Base-by-base conservation (phyloP, 1,140 invertebrate genomes). In the Hesperophylax magnus region DNA sequence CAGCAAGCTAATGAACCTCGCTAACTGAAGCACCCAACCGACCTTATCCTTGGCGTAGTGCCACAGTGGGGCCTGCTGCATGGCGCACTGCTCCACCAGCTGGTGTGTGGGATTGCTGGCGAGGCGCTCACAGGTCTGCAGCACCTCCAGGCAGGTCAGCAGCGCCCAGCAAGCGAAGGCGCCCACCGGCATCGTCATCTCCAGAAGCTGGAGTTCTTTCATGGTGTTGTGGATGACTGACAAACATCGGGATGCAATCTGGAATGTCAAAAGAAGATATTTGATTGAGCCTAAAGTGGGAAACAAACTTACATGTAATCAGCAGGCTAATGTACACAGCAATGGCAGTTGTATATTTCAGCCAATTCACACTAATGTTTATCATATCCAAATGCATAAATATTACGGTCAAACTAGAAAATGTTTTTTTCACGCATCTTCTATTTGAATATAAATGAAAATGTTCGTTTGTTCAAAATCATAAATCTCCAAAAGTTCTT, bases 1-100 rank as follows among this genome's bases (percentile, higher is more conserved):
- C 11, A 47, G 9, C 11, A 47, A 47, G 39, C 11, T 47, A 47
- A 47, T 47, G 2, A 47, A 47, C 11, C 39, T 47, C 9, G 39
- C 39, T 47, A 47, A 47, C 1, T 14, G 0, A 14, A 14, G 6
- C 9, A 11, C 6, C 39, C 39, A 47, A 47, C 67, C 81, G 86
- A 97, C 96, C 92, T 99, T 99, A 87, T 97, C 94, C 86, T 97
- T 95, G 79, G 97, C 96, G 88, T 97, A 95, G 84, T 97, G 96
- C 94, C 97, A 96, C 6, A 99, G 91, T 22, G 94, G 94, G 18
- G 97, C 97, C 65, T 97, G 98, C 86, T 97, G 95, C 39, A 96
- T 91, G 14, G 97, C 97, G 89, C 96, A 97, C 69, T 92, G 90
- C 74, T 94, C 93, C 85, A 95, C 94, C 80, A 91, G 91, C 88